Percentiles rank a stretch among this genome's conserved stretches.
Evolutionary conservation across 2,888 invertebrate genomes (phyloP).

Genomic region (Cenopis cana): DNA sequence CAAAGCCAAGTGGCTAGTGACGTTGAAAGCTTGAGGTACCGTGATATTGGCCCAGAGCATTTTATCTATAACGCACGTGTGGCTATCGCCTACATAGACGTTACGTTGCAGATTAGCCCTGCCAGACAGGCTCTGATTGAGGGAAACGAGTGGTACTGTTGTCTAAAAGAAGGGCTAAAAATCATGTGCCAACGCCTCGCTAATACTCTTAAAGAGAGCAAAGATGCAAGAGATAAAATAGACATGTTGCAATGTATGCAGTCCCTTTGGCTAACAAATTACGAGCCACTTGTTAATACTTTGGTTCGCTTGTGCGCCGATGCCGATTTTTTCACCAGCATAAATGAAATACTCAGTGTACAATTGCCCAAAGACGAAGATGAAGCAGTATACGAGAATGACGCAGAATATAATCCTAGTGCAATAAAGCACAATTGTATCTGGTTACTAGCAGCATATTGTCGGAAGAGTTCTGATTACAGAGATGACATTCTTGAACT

Average conservation of each 20-base stretch:
- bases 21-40: conserved; percentile 49
- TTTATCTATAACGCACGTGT: conserved; percentile 58
- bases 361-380: conserved; percentile 59
- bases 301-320: conserved; percentile 60
- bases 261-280: conserved; percentile 60
- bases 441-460: conserved; percentile 69
- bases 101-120: conserved; percentile 58
- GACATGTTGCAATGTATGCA: conserved; percentile 58
- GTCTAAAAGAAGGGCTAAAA: conserved; percentile 55
- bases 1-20: conserved; percentile 50
- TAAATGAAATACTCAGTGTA: conserved; percentile 65
- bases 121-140: conserved; percentile 53
- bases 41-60: conserved; percentile 53
- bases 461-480: conserved; percentile 61
- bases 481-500: conserved; percentile 69
- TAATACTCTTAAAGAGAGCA: conserved; percentile 55
- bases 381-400: conserved; percentile 62
- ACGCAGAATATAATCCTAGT: conserved; percentile 61
- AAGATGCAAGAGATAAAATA: conserved; percentile 59
- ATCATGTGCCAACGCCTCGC: conserved; percentile 57
- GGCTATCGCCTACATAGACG: conserved; percentile 60
- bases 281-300: conserved; percentile 54
- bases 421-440: conserved; percentile 68
- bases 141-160: conserved; percentile 52
- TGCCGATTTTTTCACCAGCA: conserved; percentile 64